Percentiles rank a stretch among this genome's conserved stretches.
Conservation (phyloP, 2,797 vertebrate genomes). For the Mastacembelus armatus region DNA sequence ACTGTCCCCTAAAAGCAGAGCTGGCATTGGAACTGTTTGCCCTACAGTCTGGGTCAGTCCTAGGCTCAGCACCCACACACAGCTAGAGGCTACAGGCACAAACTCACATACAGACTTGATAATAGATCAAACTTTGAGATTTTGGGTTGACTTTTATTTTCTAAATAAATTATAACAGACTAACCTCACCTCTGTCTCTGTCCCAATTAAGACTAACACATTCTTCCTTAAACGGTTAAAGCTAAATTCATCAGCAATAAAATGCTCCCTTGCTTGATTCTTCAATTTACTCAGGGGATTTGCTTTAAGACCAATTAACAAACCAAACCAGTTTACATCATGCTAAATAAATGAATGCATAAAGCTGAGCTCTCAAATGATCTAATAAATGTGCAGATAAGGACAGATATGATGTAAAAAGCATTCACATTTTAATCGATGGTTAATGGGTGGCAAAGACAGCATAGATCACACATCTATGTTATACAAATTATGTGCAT, state of each 20-base stretch:
- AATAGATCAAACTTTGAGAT: not conserved
- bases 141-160: not conserved
- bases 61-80: slow-evolving; percentile 30
- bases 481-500: not conserved
- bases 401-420: too few relatives aligned
- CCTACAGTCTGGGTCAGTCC: slow-evolving; percentile 44
- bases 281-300: not conserved
- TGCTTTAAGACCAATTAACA: not conserved
- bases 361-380: too few relatives aligned
- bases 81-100: slow-evolving; percentile 42
- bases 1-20: slow-evolving; percentile 40
- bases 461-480: not conserved
- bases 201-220: too few relatives aligned
- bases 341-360: not conserved
- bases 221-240: not conserved
- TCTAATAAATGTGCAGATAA: not conserved
- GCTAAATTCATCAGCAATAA: not conserved
- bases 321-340: not conserved
- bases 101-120: not conserved
- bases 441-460: too few relatives aligned
- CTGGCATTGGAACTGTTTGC: slow-evolving; percentile 39
- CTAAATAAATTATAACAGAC: too few relatives aligned
- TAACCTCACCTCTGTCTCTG: too few relatives aligned
- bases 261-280: not conserved
- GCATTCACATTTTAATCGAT: too few relatives aligned